These are phyloP conservation scores for Eupeodes corollae DNA, from an alignment of 1,140 invertebrate genomes.

Conservation along the genomic window DNA sequence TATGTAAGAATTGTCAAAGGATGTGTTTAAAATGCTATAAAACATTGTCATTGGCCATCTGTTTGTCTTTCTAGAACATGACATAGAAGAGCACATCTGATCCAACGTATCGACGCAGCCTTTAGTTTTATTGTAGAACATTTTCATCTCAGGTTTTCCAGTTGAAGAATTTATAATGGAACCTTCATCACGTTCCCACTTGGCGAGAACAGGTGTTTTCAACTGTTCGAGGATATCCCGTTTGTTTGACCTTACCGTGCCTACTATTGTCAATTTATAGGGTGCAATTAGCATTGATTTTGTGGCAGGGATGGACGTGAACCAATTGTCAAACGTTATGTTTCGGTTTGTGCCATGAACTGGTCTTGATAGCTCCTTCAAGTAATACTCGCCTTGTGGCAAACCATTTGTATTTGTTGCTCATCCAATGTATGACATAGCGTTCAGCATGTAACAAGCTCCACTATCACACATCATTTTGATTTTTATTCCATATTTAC, in stretches of 20 bases:
- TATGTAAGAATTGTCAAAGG: constrained; percentile 4
- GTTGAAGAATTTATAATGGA: constrained; percentile 10
- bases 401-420: constrained; percentile 9
- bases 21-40: constrained; percentile 1
- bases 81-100: constrained; percentile 16
- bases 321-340: constrained; percentile 10
- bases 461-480: constrained; percentile 18
- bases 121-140: constrained; percentile 37
- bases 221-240: constrained; percentile 7
- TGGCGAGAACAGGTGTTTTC: constrained; percentile 12
- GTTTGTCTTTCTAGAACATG: constrained; percentile 15
- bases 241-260: constrained; percentile 14
- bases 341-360: constrained; percentile 14
- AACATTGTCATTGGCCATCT: constrained; percentile 13
- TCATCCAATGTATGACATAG: constrained; percentile 20
- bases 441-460: constrained; percentile 25
- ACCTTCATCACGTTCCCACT: no score
- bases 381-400: constrained; percentile 16
- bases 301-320: constrained; percentile 5
- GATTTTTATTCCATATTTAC: constrained; percentile 38
- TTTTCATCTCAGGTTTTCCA: constrained; percentile 33
- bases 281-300: constrained; percentile 5
- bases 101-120: constrained; percentile 33
- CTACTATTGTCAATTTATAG: constrained; percentile 12
- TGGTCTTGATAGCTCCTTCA: constrained; percentile 1